These are phyloP conservation scores for Lamproptera curius DNA, from an alignment of 2,888 invertebrate species.

Conservation along the genomic window DNA sequence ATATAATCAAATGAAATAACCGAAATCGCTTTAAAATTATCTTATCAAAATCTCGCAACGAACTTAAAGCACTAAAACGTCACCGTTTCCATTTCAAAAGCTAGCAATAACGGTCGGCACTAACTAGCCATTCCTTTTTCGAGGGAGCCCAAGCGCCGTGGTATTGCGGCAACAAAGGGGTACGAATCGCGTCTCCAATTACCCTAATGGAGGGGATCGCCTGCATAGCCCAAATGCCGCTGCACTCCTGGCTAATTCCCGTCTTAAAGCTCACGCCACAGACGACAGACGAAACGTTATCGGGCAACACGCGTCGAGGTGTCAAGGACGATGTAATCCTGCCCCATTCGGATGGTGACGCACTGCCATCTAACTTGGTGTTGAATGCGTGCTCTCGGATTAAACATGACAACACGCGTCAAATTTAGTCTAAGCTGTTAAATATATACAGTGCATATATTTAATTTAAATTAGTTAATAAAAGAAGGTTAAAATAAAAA, in stretches of 20 bases:
- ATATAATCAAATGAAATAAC: too few relatives aligned
- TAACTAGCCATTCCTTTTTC: slow-evolving; percentile 12
- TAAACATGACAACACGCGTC: too few relatives aligned
- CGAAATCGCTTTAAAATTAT: too few relatives aligned
- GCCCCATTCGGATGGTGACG: slow-evolving; percentile 1
- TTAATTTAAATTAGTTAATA: too few relatives aligned
- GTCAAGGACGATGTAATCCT: slow-evolving; percentile 6
- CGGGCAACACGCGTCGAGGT: not conserved
- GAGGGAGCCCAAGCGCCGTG: not conserved
- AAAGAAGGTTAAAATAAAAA: too few relatives aligned
- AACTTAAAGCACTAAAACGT: too few relatives aligned
- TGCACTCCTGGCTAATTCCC: slow-evolving; percentile 74
- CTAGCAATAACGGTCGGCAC: not conserved
- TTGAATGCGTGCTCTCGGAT: too few relatives aligned
- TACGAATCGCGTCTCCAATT: slow-evolving; percentile 65
- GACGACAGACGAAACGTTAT: slow-evolving; percentile 10
- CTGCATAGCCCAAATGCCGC: slow-evolving; percentile 74
- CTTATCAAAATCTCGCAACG: too few relatives aligned
- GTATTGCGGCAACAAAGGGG: slow-evolving; percentile 44
- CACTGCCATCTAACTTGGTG: too few relatives aligned
- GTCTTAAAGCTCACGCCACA: slow-evolving; percentile 52
- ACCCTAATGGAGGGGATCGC: slow-evolving; percentile 76
- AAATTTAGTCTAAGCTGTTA: too few relatives aligned
- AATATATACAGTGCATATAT: too few relatives aligned
- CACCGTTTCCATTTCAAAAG: not conserved